A percentile compares a stretch with the other conserved stretches of the same genome.
Evolutionary conservation across 2,888 invertebrate genomes (phyloP).

Genomic region (Romanomermis culicivorax): DNA sequence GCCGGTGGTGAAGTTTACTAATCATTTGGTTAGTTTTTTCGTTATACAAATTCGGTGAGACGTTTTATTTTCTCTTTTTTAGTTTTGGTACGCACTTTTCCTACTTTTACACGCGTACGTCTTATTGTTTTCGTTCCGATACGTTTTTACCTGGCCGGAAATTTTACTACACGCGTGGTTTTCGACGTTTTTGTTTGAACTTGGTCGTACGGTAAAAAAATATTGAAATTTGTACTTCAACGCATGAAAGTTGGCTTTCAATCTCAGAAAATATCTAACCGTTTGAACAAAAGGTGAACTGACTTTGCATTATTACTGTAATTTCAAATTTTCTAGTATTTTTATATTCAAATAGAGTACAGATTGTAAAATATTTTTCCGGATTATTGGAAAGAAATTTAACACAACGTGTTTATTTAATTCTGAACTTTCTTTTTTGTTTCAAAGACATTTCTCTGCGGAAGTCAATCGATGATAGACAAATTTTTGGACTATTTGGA

Average conservation of each 20-base stretch:
- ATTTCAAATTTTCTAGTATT: no score
- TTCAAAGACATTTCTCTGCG: no score
- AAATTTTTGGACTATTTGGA: slow-evolving; percentile 28
- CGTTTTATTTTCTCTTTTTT: slow-evolving; percentile 11
- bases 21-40: slow-evolving; percentile 21
- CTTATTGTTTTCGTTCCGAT: slow-evolving; percentile 29
- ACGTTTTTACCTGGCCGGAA: slow-evolving; percentile 23
- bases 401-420: no score
- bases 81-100: slow-evolving; percentile 29
- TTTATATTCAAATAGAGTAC: no score
- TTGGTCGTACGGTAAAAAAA: slow-evolving; percentile 21
- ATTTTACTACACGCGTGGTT: slow-evolving; percentile 29
- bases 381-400: no score
- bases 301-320: background rate
- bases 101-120: slow-evolving; percentile 30
- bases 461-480: slow-evolving; percentile 14
- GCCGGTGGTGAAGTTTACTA: slow-evolving; percentile 29
- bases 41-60: background rate
- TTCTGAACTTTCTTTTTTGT: no score
- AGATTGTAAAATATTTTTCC: no score
- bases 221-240: no score
- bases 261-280: no score
- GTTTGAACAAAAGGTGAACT: no score
- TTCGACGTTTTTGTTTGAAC: slow-evolving; percentile 26
- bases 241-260: no score